Conservation (phyloP, 2,113 vertebrate species). For the Cephalopholis sonnerati region DNA sequence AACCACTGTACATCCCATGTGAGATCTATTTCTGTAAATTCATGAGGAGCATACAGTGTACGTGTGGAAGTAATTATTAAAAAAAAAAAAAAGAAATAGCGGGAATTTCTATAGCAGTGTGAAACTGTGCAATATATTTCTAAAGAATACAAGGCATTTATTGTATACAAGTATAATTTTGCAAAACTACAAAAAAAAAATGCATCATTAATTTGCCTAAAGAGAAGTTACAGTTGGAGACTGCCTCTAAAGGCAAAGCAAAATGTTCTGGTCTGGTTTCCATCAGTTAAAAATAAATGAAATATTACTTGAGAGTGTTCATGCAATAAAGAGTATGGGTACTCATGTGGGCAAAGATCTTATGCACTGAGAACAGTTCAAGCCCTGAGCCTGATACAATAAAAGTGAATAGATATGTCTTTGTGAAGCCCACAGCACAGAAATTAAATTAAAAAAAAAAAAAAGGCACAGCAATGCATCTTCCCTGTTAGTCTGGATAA, state of each 20-base stretch:
- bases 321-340: background rate
- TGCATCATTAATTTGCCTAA: background rate
- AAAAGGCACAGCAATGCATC: no score
- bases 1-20: background rate
- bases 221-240: background rate
- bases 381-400: background rate
- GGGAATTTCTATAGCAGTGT: background rate
- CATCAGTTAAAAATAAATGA: background rate
- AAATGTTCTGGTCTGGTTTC: background rate
- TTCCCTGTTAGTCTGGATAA: background rate
- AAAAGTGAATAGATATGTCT: background rate
- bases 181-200: background rate
- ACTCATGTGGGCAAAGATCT: background rate
- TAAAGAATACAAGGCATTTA: background rate
- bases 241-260: background rate
- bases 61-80: background rate
- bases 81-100: background rate
- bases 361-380: background rate
- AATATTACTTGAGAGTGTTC: background rate
- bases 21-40: background rate
- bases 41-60: background rate
- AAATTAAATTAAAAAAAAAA: no score
- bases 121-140: background rate
- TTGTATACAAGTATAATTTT: no score
- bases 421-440: no score